Percentiles rank a stretch among this genome's conserved stretches.
These are phyloP conservation scores for Fundulus diaphanus DNA, from an alignment of 2,797 vertebrate genomes.

Conservation along the genomic window DNA sequence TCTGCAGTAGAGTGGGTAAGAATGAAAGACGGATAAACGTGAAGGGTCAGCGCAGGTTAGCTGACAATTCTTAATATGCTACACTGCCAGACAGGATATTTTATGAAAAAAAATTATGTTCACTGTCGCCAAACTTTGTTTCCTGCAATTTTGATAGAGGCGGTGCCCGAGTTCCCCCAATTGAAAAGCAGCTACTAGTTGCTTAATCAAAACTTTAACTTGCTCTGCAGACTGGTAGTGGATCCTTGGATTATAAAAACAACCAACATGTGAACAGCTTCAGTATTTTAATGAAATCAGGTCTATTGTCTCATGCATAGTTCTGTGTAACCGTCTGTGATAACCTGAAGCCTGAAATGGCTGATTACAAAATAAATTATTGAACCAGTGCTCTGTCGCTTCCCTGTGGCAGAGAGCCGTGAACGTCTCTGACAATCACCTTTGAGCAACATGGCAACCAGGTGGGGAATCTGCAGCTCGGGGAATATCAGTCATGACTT, in stretches of 20 bases:
- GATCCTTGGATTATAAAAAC: too few species aligned
- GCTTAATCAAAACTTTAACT: too few species aligned
- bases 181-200: too few species aligned
- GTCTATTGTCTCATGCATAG: too few species aligned
- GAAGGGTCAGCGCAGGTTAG: slow-evolving; percentile 38
- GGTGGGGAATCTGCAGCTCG: slow-evolving; percentile 86
- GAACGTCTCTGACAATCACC: not conserved
- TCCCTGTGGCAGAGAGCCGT: slow-evolving; percentile 21
- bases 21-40: slow-evolving; percentile 54
- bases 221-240: not conserved
- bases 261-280: too few species aligned
- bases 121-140: too few species aligned
- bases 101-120: too few species aligned
- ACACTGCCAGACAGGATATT: too few species aligned
- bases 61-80: too few species aligned
- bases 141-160: too few species aligned
- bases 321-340: not conserved
- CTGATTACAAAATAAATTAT: not conserved
- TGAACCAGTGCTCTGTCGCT: slow-evolving; percentile 32
- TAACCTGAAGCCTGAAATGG: not conserved
- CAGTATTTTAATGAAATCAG: too few species aligned
- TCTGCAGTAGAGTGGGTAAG: slow-evolving; percentile 29
- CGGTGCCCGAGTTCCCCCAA: too few species aligned
- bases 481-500: slow-evolving; percentile 87
- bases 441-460: slow-evolving; percentile 77